Evolutionary conservation across 2,797 vertebrate genomes (phyloP).

Genomic region (Enoplosus armatus): DNA sequence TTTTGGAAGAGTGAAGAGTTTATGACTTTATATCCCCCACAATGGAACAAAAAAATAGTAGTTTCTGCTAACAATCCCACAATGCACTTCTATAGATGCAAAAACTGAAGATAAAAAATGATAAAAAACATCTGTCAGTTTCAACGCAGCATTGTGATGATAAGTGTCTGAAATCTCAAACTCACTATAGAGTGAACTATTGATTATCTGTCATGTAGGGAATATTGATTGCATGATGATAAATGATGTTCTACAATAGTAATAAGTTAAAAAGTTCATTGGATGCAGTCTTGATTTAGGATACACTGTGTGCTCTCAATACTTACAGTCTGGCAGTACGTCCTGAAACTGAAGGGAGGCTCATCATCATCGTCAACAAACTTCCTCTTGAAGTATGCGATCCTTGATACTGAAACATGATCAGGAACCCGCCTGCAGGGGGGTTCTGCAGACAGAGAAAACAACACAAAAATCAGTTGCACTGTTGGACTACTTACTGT

Average conservation of each 20-base stretch:
- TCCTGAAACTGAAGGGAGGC: slow-evolving; percentile 90
- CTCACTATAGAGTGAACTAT: not conserved
- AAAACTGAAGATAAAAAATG: too few species aligned
- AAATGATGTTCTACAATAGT: not conserved
- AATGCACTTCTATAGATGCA: not conserved
- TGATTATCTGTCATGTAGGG: not conserved
- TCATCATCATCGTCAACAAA: slow-evolving; percentile 95
- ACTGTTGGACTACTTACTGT: not conserved
- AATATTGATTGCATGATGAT: not conserved
- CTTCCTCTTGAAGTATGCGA: slow-evolving; percentile 97
- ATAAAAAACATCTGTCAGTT: not conserved
- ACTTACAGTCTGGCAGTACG: slow-evolving; percentile 94
- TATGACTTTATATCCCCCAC: too few species aligned
- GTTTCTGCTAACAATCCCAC: not conserved
- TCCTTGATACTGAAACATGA: slow-evolving; percentile 92
- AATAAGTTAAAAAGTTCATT: not conserved
- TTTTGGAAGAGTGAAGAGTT: not conserved
- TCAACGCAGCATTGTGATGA: not conserved
- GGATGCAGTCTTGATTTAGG: not conserved
- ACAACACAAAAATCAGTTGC: not conserved
- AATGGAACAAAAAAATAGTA: not conserved
- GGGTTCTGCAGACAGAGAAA: slow-evolving; percentile 48
- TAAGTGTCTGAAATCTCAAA: not conserved
- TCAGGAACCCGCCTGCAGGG: slow-evolving; percentile 91
- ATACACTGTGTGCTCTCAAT: not conserved